Conservation (phyloP, 2,113 vertebrate species). For the Notothenia rossii region DNA sequence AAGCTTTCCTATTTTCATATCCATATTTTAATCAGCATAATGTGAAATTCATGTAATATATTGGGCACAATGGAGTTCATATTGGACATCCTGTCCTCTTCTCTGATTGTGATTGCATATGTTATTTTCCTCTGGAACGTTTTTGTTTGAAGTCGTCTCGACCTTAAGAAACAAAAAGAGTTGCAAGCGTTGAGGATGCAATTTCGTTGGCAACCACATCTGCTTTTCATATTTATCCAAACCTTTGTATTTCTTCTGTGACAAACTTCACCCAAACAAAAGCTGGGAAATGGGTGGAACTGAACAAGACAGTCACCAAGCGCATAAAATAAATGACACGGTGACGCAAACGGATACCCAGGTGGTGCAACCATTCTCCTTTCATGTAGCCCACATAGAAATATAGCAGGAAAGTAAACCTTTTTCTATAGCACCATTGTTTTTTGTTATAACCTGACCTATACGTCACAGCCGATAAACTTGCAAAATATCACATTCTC, state of each 20-base stretch:
- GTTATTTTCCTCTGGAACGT: slow-evolving; percentile 19
- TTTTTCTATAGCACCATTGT: slow-evolving; percentile 63
- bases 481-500: slow-evolving; percentile 4
- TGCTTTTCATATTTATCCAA: slow-evolving; percentile 78
- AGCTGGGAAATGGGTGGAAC: slow-evolving; percentile 74
- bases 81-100: slow-evolving; percentile 31
- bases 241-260: slow-evolving; percentile 58
- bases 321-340: slow-evolving; percentile 66
- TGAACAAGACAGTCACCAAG: slow-evolving; percentile 40
- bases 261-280: slow-evolving; percentile 66
- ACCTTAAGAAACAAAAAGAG: slow-evolving; percentile 10
- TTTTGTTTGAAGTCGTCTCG: slow-evolving; percentile 16
- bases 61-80: slow-evolving; percentile 8
- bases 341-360: slow-evolving; percentile 63
- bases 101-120: slow-evolving; percentile 41
- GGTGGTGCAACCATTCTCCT: slow-evolving; percentile 60
- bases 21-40: background rate
- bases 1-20: background rate
- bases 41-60: background rate
- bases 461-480: background rate
- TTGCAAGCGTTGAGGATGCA: slow-evolving; percentile 31
- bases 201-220: slow-evolving; percentile 70
- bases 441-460: slow-evolving; percentile 31
- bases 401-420: slow-evolving; percentile 55
- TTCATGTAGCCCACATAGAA: slow-evolving; percentile 36